Percentiles rank a stretch among this genome's conserved stretches.
Conservation (phyloP, 2,113 vertebrate species). For the Elephas maximus region DNA sequence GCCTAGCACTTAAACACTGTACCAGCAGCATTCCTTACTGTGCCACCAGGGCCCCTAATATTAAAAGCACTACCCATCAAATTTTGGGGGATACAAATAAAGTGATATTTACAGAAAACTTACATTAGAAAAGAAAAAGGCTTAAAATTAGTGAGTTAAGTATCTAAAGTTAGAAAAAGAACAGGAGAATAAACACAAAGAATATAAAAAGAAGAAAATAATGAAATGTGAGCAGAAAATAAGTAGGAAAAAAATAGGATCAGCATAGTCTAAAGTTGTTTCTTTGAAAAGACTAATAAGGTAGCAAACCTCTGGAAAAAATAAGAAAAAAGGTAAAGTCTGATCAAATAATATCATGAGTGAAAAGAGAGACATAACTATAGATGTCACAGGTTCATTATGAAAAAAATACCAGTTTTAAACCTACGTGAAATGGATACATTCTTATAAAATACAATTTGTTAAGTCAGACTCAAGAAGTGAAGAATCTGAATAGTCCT, state of each 20-base stretch:
- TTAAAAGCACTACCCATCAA: neutral
- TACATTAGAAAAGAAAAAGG: neutral
- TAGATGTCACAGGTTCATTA: neutral
- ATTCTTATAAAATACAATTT: neutral
- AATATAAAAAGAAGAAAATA: neutral
- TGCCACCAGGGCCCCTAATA: too few species aligned
- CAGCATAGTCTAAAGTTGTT: neutral
- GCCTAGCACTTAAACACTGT: too few species aligned
- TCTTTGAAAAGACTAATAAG: neutral
- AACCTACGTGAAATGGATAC: neutral
- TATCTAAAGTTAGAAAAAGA: too few species aligned
- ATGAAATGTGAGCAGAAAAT: neutral
- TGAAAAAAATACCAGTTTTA: neutral
- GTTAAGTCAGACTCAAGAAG: neutral
- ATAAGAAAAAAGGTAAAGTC: neutral
- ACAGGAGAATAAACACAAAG: neutral
- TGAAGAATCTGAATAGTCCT: neutral
- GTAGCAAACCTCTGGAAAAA: neutral
- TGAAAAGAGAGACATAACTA: neutral
- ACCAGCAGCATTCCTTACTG: too few species aligned
- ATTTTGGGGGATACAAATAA: neutral
- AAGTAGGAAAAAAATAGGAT: conserved; percentile 11
- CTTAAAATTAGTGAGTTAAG: neutral
- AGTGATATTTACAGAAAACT: neutral
- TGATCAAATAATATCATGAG: neutral